Evolutionary conservation across 1,140 invertebrate species (phyloP).

Genomic region (Philopotamus ludificatus): DNA sequence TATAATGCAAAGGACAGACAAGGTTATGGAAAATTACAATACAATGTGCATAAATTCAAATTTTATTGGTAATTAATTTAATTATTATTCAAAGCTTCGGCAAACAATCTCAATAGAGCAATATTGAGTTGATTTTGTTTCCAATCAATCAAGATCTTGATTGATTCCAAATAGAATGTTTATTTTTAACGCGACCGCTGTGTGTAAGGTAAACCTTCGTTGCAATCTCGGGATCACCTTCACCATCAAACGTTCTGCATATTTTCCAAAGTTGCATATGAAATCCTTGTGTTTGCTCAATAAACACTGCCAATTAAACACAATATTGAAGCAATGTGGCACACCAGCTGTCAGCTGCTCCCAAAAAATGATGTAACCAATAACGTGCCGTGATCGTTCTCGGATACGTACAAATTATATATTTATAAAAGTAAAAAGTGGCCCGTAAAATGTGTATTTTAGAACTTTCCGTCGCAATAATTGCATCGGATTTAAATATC

Average conservation of each 20-base stretch:
- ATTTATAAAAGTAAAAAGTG: background rate
- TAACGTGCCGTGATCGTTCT: background rate
- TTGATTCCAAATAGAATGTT: background rate
- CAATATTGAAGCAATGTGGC: constrained; percentile 21
- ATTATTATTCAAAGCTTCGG: no score
- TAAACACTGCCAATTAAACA: constrained; percentile 33
- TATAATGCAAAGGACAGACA: constrained; percentile 1
- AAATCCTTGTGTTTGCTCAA: constrained; percentile 26
- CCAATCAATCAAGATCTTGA: no score
- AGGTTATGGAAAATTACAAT: no score
- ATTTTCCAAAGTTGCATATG: constrained; percentile 23
- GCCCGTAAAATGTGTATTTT: no score
- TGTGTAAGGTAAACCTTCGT: no score
- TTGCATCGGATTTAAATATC: background rate
- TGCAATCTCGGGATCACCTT: no score
- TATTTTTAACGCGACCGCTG: background rate
- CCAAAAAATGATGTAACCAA: constrained; percentile 11
- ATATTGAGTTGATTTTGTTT: no score
- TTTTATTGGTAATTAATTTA: no score
- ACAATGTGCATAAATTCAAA: no score
- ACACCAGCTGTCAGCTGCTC: constrained; percentile 31
- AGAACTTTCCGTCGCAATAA: background rate
- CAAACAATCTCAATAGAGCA: no score
- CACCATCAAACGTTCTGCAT: constrained; percentile 8
- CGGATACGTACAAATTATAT: background rate